Evolutionary conservation across 2,888 invertebrate species (phyloP), one percentile per base, ranked within the genome.

Genomic region (Steinernema carpocapsae): DNA sequence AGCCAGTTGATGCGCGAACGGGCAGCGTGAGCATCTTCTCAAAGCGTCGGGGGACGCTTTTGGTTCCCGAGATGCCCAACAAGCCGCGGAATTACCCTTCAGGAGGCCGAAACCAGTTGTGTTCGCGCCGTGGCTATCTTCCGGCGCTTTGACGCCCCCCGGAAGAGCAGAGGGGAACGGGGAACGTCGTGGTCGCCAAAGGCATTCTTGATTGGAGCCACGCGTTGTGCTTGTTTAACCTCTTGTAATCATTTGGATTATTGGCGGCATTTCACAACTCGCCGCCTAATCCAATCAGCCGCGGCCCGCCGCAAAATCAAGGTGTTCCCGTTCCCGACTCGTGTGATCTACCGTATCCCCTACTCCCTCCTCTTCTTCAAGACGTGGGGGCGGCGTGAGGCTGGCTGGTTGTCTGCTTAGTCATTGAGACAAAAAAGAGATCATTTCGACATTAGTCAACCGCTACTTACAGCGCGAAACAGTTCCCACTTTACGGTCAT

Each of bases 401-500:
- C 26, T 56, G 3, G 24, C n/a, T 14, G 43, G 14, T 19, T 51
- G 51, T 51, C 51, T 51, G 56, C 22, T 56, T 56, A 56, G 56
- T 56, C 56, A 56, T 19, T 51, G 56, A 56, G 56, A 56, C 56
- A 56, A 56, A n/a, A 56, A 56, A 56, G 56, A 56, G 56, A 56
- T 56, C 56, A 56, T 56, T 56, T 56, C 56, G 56, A 22, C 56
- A 56, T 56, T 19, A 56, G 56, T 26, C n/a, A 56, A 56, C 56
- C 56, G 56, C 56, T 56, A 56, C 56, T 56, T 56, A 56, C 56
- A 56, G 56, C 56, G n/a, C n/a, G 56, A 56, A 56, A 56, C 56
- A 56, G 56, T 56, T 56, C 56, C 56, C 56, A 56, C 56, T 56
- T 56, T 56, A 26, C 56, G 56, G 56, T 56, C 56, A 56, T 56